These are phyloP conservation scores for Terrapene triunguis DNA, from an alignment of 2,113 vertebrate genomes.

Conservation along the genomic window DNA sequence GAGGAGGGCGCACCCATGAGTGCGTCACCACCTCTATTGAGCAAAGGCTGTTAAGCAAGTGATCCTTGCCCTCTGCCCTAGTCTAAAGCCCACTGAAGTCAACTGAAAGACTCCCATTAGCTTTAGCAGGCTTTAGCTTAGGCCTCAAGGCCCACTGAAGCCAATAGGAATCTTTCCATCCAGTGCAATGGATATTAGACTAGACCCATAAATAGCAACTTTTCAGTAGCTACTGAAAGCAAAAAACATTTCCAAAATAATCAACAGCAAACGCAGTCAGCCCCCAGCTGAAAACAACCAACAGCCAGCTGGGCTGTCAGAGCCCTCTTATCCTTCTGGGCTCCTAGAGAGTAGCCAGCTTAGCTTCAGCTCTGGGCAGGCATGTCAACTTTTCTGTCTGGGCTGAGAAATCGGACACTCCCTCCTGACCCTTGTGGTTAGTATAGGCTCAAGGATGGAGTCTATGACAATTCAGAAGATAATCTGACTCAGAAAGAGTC, in stretches of 20 bases:
- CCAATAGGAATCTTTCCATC: rapidly evolving
- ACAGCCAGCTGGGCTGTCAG: neutral
- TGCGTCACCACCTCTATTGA: neutral
- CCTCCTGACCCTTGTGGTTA: neutral
- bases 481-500: neutral
- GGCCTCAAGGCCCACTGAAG: rapidly evolving
- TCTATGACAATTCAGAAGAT: neutral
- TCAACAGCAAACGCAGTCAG: neutral
- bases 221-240: neutral
- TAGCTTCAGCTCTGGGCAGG: neutral
- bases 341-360: neutral
- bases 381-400: neutral
- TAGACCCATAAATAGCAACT: neutral
- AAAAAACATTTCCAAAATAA: neutral
- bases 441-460: neutral
- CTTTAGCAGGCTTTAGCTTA: rapidly evolving
- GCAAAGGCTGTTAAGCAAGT: neutral
- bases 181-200: neutral
- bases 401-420: neutral
- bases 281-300: neutral
- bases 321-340: neutral
- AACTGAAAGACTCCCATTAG: neutral
- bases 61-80: neutral
- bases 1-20: neutral
- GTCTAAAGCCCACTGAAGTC: neutral